A percentile compares a stretch with the other conserved stretches of the same genome.
Conservation (phyloP, 2,888 invertebrate genomes). For the Orgyia antiqua region DNA sequence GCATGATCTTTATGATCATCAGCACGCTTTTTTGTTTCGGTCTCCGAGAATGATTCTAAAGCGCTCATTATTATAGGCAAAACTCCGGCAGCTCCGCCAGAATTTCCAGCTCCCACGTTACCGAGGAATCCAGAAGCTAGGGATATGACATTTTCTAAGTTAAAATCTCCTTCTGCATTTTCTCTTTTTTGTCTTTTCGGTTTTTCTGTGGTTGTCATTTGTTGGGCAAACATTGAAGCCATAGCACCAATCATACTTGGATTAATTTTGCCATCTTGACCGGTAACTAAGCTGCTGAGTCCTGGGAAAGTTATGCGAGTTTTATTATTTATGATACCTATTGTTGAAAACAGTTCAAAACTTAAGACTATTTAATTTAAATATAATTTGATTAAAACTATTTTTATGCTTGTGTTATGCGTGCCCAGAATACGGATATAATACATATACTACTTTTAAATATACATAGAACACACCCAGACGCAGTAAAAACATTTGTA, state of each 20-base stretch:
- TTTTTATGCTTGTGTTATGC: no score
- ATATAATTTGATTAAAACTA: no score
- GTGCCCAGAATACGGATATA: no score
- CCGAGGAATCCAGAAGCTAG: constrained; percentile 77
- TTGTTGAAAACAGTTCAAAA: no score
- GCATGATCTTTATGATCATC: constrained; percentile 84
- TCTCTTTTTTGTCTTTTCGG: constrained; percentile 42
- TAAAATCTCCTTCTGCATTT: constrained; percentile 54
- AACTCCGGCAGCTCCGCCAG: constrained; percentile 62
- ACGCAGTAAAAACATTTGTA: no score
- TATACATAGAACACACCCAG: no score
- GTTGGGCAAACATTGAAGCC: constrained; percentile 67
- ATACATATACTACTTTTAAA: no score
- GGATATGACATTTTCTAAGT: constrained; percentile 72
- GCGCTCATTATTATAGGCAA: constrained; percentile 84
- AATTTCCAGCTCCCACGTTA: constrained; percentile 46
- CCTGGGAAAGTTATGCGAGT: constrained; percentile 44
- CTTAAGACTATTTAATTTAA: no score
- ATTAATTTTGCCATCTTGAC: constrained; percentile 78
- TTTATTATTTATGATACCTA: no score
- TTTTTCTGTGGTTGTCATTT: constrained; percentile 44
- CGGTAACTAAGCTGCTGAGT: constrained; percentile 75
- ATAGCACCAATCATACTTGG: constrained; percentile 72
- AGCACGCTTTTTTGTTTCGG: constrained; percentile 78
- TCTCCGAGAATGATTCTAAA: constrained; percentile 78